These are phyloP conservation scores for Nomada ruficornis DNA, from an alignment of 2,888 invertebrate species.

Conservation along the genomic window DNA sequence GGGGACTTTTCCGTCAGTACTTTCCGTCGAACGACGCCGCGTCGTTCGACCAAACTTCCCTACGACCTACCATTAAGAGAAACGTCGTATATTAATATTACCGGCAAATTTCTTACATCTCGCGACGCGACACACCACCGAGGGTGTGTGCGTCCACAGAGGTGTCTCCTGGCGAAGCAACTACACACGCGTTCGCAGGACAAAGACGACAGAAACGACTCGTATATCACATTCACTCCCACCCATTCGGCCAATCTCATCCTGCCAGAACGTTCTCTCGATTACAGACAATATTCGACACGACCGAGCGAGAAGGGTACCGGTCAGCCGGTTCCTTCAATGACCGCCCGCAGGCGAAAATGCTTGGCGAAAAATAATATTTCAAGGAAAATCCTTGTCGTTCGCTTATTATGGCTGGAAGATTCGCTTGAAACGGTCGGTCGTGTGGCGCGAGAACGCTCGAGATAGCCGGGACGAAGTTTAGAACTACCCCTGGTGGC, in stretches of 20 bases:
- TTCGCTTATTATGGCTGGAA: slow-evolving; percentile 40
- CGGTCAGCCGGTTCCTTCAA: slow-evolving; percentile 43
- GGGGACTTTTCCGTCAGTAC: too few species aligned
- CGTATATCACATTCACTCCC: slow-evolving; percentile 39
- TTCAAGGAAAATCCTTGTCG: slow-evolving; percentile 21
- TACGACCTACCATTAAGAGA: slow-evolving; percentile 64
- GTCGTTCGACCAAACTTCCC: slow-evolving; percentile 31
- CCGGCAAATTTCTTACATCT: slow-evolving; percentile 70
- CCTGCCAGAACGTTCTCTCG: slow-evolving; percentile 30
- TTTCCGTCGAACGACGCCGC: too few species aligned
- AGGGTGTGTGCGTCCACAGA: background rate
- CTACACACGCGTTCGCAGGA: slow-evolving; percentile 38
- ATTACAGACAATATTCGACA: slow-evolving; percentile 40
- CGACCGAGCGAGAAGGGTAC: slow-evolving; percentile 35
- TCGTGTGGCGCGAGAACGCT: background rate
- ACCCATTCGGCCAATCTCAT: slow-evolving; percentile 29
- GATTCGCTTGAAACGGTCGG: slow-evolving; percentile 38
- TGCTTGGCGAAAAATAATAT: slow-evolving; percentile 39
- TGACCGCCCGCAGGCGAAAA: slow-evolving; percentile 43
- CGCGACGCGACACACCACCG: slow-evolving; percentile 43
- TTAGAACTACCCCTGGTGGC: background rate
- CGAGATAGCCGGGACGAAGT: background rate
- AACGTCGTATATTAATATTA: slow-evolving; percentile 74
- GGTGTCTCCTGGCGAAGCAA: slow-evolving; percentile 23
- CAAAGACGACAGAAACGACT: slow-evolving; percentile 44